Percentiles rank a stretch among this genome's conserved stretches.
These are phyloP conservation scores for Hucho hucho DNA, from an alignment of 2,113 vertebrate genomes.

Conservation along the genomic window DNA sequence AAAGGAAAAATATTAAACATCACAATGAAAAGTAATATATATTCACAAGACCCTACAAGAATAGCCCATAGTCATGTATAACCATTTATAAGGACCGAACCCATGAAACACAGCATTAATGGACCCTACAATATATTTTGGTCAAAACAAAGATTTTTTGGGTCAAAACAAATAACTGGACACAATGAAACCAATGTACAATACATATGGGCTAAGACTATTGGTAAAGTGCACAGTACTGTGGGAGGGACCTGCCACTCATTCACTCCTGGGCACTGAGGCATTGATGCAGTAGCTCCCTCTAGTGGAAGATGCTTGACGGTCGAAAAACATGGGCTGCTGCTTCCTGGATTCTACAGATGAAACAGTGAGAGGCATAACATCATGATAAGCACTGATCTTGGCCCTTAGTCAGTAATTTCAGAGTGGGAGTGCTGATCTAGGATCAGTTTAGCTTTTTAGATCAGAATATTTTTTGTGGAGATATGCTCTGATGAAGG, in stretches of 20 bases:
- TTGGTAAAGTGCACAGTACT: not conserved
- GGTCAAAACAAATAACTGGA: not conserved
- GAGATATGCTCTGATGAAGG: too few species aligned
- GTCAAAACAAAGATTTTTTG: not conserved
- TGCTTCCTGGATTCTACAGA: constrained; percentile 70
- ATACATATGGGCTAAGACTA: not conserved
- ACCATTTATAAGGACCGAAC: too few species aligned
- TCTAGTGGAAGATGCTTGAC: constrained; percentile 62
- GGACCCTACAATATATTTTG: too few species aligned
- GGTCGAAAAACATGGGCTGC: constrained; percentile 60
- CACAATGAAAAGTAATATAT: too few species aligned
- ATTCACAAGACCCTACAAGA: too few species aligned
- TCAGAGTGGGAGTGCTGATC: constrained; percentile 4
- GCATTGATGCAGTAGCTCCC: constrained; percentile 68
- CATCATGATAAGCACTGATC: not conserved
- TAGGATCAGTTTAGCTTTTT: not conserved
- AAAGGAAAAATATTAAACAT: not conserved
- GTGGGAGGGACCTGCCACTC: constrained; percentile 70
- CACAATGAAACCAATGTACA: not conserved
- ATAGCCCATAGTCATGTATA: too few species aligned
- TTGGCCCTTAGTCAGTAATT: not conserved
- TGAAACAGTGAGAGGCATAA: not conserved
- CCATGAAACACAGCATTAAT: too few species aligned
- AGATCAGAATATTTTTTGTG: too few species aligned
- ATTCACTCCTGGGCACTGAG: constrained; percentile 63